A percentile compares a stretch with the other conserved stretches of the same genome.
phyloP scores from a whole-genome alignment of 2,797 vertebrate species.

The Melanotaenia boesemani region DNA sequence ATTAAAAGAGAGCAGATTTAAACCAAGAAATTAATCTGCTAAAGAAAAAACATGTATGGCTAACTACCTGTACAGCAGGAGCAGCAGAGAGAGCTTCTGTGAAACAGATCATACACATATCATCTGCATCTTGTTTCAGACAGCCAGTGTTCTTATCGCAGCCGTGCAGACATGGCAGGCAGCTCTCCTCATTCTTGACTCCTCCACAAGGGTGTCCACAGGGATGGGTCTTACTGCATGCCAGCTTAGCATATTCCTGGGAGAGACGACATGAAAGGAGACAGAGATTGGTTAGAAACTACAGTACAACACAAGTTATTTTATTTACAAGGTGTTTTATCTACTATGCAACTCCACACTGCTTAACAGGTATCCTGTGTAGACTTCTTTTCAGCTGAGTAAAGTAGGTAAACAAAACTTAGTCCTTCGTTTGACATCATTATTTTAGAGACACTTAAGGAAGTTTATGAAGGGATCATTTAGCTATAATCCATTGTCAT shows the following conservation, averaged over 20 bases:
- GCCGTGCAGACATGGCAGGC: constrained; percentile 95
- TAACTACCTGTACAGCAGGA: constrained; percentile 93
- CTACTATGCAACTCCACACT: background rate
- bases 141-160: constrained; percentile 92
- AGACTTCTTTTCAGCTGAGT: background rate
- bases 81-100: constrained; percentile 98
- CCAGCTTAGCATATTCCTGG: constrained; percentile 96
- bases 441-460: too few species aligned
- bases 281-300: background rate
- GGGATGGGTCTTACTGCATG: constrained; percentile 95
- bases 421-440: background rate
- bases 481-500: background rate
- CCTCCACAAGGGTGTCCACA: constrained; percentile 97
- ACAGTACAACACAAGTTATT: constrained; percentile 1
- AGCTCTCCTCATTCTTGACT: constrained; percentile 95
- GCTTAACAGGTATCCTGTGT: background rate
- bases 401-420: background rate
- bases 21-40: background rate
- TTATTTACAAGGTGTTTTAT: background rate
- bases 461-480: background rate
- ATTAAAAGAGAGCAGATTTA: background rate
- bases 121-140: constrained; percentile 97
- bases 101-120: constrained; percentile 99
- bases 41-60: too few species aligned
- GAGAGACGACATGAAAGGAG: background rate